phyloP scores from a whole-genome alignment of 2,113 vertebrate genomes.

The Sterrhoptilus dennistouni region DNA sequence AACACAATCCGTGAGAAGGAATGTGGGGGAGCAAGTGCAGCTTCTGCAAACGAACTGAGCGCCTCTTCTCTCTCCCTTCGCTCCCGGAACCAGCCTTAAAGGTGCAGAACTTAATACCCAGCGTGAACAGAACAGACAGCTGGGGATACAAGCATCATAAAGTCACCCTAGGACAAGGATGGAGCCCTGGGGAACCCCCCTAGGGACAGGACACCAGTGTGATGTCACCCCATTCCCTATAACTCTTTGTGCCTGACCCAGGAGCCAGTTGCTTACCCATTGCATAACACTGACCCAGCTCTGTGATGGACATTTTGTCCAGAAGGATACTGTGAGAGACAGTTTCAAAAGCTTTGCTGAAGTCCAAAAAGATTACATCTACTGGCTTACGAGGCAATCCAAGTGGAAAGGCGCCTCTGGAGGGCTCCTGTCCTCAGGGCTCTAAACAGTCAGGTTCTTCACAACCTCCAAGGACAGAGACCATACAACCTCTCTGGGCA shows the following conservation, averaged over 20 bases:
- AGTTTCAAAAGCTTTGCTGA: background rate
- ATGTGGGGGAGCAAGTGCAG: background rate
- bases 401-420: background rate
- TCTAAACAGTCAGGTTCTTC: background rate
- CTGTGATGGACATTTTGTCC: background rate
- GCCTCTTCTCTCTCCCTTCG: background rate
- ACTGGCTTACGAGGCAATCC: background rate
- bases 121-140: rapidly evolving
- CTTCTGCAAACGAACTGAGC: background rate
- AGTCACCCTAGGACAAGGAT: background rate
- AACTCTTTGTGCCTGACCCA: background rate
- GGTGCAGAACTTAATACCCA: background rate
- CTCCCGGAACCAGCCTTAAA: background rate
- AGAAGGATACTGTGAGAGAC: background rate
- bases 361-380: background rate
- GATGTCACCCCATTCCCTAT: background rate
- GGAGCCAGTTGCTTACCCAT: background rate
- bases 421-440: background rate
- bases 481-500: background rate
- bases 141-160: background rate
- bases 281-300: background rate
- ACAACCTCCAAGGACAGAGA: background rate
- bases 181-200: background rate
- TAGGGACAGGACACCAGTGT: background rate
- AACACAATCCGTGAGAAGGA: background rate